A percentile compares a stretch with the other conserved stretches of the same genome.
phyloP scores from a whole-genome alignment of 2,797 vertebrate genomes.

The Hemitrygon akajei region DNA sequence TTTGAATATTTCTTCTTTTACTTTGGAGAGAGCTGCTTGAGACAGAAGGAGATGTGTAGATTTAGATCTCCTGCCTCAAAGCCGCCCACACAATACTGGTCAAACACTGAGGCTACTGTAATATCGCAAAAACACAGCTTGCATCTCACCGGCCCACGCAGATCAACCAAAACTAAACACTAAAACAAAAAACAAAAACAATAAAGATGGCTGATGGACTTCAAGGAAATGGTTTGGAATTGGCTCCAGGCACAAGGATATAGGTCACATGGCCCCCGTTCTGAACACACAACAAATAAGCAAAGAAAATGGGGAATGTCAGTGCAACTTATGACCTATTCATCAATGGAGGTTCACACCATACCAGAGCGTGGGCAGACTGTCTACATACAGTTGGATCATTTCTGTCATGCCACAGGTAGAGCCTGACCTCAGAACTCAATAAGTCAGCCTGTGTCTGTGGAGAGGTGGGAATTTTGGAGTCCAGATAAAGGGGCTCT shows the following conservation, averaged over 20 bases:
- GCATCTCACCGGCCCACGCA: neutral
- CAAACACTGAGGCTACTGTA: conserved; percentile 22
- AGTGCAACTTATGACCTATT: neutral
- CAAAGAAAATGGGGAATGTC: neutral
- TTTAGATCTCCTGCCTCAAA: neutral
- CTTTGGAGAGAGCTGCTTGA: neutral
- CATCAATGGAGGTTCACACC: no score
- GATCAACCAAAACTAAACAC: neutral
- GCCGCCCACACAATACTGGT: conserved; percentile 7
- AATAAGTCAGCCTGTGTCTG: no score
- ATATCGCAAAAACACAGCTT: neutral
- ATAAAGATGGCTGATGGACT: neutral
- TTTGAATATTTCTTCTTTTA: neutral
- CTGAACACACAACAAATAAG: no score
- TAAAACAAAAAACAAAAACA: neutral
- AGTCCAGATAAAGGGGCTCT: no score
- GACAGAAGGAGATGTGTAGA: conserved; percentile 2
- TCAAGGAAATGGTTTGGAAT: neutral
- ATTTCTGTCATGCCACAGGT: neutral
- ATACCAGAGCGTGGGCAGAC: no score
- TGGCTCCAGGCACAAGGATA: neutral
- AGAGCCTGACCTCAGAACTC: no score
- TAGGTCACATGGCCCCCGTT: neutral
- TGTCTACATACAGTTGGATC: neutral
- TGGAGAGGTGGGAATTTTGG: no score